Evolutionary conservation across 1,140 invertebrate species (phyloP).

Genomic region (Zophobas atratus): DNA sequence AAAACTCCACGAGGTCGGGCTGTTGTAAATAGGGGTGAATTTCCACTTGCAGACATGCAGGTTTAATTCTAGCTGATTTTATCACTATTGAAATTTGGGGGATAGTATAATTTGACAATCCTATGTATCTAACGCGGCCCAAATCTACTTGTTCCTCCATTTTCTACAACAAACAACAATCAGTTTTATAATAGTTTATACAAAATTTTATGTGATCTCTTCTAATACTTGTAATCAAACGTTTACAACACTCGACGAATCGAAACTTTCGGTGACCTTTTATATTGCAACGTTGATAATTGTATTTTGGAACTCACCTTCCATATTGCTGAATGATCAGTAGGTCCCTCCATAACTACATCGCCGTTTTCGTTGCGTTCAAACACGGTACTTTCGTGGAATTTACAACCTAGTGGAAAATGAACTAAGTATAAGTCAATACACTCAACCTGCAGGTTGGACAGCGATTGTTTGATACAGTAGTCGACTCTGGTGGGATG

Average conservation of each 20-base stretch:
- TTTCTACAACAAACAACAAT: conserved; percentile 69
- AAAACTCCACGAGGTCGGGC: conserved; percentile 80
- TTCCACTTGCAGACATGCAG: conserved; percentile 84
- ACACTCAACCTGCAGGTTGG: conserved; percentile 51
- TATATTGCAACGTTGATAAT: not conserved
- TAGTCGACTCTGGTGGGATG: conserved; percentile 69
- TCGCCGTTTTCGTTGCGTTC: conserved; percentile 66
- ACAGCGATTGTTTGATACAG: conserved; percentile 55
- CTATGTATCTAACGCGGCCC: conserved; percentile 78
- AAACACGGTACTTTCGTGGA: not conserved
- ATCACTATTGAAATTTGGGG: conserved; percentile 78
- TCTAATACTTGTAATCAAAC: too few relatives aligned
- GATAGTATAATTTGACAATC: conserved; percentile 84
- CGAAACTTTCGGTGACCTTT: not conserved
- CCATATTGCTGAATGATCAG: conserved; percentile 80
- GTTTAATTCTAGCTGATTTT: conserved; percentile 76
- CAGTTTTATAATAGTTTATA: not conserved
- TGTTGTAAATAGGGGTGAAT: conserved; percentile 89
- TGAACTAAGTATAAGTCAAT: conserved; percentile 57
- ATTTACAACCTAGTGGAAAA: conserved; percentile 42
- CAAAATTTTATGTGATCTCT: conserved; percentile 2
- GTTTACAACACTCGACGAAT: too few relatives aligned
- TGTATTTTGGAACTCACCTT: conserved; percentile 69
- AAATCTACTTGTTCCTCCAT: conserved; percentile 81
- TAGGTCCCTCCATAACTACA: conserved; percentile 75